Evolutionary conservation across 2,888 invertebrate species (phyloP), one percentile per base, ranked within the genome.

Genomic region (Masnerella sp.): DNA sequence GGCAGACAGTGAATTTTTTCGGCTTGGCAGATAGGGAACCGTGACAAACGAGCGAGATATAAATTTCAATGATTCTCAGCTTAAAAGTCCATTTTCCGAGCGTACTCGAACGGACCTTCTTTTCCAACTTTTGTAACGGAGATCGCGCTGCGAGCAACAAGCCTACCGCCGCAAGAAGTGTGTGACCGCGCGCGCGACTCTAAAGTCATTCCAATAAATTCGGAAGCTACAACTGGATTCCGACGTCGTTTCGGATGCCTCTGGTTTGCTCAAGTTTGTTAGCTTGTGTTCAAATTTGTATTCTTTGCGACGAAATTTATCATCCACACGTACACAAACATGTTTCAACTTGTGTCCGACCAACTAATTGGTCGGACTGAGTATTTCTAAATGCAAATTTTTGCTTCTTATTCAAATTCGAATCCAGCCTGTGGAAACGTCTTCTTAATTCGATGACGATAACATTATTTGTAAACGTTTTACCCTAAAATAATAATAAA

Each of bases 31-130:
- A 18, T 54, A 49, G 45, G 68, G 65, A 54, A 61, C 70, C 61
- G 79, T 79, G 82, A 81, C 81, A 82, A 84, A 81, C 79, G 80
- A 79, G 78, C 67, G 71, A 77, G 78, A 75, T 78, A 81, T 84
- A 83, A 83, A 84, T 83, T 82, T 76, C 75, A 71, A 76, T 78
- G 81, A 77, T 79, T 78, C 78, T 79, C 75, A 72, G 74, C 75
- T 78, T 77, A 78, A 77, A 76, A 75, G 75, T 59, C 74, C 73
- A 73, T 70, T 76, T 73, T 56, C 64, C 67, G 61, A 58, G 52
- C 61, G 52, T 36, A 73, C 67, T 71, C 43, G 56, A 59, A 68
- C 56, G 59, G 72, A 68, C 61, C 64, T 74, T 58, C 68, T 74
- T 68, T 20, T 43, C 56, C 36, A 69, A 74, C 69, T 74, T 64